Evolutionary conservation across 2,888 invertebrate species (phyloP).

Genomic region (Allophyes oxyacanthae): DNA sequence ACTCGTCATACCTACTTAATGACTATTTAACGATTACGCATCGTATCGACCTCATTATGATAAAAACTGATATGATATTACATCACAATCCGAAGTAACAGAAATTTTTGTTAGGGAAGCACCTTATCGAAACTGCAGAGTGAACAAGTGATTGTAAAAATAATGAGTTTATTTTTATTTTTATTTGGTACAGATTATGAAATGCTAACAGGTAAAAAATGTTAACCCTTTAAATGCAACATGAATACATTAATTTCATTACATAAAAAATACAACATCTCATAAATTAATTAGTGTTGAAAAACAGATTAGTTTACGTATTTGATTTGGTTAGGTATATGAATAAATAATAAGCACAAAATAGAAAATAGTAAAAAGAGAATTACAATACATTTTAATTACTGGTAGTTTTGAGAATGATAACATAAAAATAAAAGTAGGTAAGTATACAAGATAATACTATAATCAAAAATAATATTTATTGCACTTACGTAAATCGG

Average conservation of each 20-base stretch:
- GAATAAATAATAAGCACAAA: no score
- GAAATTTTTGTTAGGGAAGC: no score
- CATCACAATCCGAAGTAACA: constrained; percentile 5
- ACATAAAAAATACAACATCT: no score
- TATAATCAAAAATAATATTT: constrained; percentile 8
- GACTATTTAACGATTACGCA: background rate
- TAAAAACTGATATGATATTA: background rate
- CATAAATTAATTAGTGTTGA: no score
- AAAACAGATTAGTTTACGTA: no score
- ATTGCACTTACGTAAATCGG: constrained; percentile 3
- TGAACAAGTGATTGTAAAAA: constrained; percentile 5
- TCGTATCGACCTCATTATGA: background rate
- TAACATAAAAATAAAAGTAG: constrained; percentile 7
- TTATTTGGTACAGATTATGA: constrained; percentile 13
- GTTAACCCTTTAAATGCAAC: constrained; percentile 8
- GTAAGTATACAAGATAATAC: constrained; percentile 33
- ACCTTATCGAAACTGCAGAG: constrained; percentile 3
- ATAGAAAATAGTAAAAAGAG: no score
- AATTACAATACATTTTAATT: background rate
- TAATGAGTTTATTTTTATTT: constrained; percentile 6
- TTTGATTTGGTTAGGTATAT: no score
- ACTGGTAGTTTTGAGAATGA: background rate
- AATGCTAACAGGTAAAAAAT: background rate
- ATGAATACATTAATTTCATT: no score
- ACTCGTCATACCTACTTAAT: no score